phyloP scores from a whole-genome alignment of 1,140 invertebrate genomes.

The Luehdorfia chinensis region DNA sequence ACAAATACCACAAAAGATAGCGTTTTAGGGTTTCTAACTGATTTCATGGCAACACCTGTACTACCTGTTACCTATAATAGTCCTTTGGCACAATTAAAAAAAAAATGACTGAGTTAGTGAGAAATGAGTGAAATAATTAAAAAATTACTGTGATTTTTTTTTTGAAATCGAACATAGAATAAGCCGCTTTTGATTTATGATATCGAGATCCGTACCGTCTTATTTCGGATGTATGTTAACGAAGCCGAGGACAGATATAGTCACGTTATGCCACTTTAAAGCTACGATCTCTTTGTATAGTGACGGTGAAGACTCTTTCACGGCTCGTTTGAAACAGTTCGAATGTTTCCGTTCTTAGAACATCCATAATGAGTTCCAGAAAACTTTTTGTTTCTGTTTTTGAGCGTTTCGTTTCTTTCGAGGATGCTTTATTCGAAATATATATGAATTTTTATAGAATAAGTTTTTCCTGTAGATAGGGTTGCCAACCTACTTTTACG shows the following conservation, averaged over 20 bases:
- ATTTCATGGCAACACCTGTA: too few relatives aligned
- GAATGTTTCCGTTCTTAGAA: constrained; percentile 9
- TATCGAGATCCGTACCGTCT: too few relatives aligned
- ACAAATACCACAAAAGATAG: too few relatives aligned
- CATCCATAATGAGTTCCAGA: constrained; percentile 10
- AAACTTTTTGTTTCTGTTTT: constrained; percentile 7
- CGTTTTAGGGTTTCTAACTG: too few relatives aligned
- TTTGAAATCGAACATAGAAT: too few relatives aligned
- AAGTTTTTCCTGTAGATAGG: constrained; percentile 1
- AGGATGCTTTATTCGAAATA: not conserved
- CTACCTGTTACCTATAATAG: too few relatives aligned
- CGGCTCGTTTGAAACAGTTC: constrained; percentile 13
- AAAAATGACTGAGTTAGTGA: too few relatives aligned
- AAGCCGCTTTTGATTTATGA: too few relatives aligned
- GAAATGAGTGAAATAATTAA: too few relatives aligned
- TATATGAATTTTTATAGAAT: not conserved
- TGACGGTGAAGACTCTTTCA: constrained; percentile 3
- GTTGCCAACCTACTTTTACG: not conserved
- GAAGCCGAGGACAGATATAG: constrained; percentile 4
- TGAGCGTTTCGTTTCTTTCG: constrained; percentile 2
- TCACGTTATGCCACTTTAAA: not conserved
- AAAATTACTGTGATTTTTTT: too few relatives aligned
- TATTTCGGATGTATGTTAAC: not conserved
- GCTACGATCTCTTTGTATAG: constrained; percentile 5
- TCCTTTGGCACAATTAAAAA: too few relatives aligned